Evolutionary conservation across 2,888 invertebrate species (phyloP).

Genomic region (Heliconius aoede): DNA sequence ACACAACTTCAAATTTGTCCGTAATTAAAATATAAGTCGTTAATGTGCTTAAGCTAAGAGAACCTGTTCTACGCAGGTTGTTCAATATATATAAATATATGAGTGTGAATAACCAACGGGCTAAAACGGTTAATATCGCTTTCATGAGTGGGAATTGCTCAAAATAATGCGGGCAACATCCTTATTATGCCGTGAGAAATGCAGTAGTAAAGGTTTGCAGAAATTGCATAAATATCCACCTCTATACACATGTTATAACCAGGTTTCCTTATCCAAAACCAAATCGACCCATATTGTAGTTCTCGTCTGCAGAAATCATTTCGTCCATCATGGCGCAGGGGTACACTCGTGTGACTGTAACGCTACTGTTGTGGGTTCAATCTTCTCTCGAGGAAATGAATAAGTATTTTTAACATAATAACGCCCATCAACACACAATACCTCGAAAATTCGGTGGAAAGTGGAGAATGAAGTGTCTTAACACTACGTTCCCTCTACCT

Average conservation of each 20-base stretch:
- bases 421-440: no score
- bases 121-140: conserved; percentile 35
- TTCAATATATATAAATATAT: conserved; percentile 23
- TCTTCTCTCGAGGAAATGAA: no score
- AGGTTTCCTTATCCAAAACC: background rate
- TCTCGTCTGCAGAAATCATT: no score
- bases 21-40: background rate
- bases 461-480: no score
- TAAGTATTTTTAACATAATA: no score
- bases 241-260: background rate
- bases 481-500: no score
- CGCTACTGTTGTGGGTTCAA: no score
- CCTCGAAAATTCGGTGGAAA: no score
- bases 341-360: no score
- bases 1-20: background rate
- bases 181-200: conserved; percentile 37
- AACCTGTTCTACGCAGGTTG: conserved; percentile 14
- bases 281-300: background rate
- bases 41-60: background rate
- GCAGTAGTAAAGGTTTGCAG: conserved; percentile 28
- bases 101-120: conserved; percentile 15
- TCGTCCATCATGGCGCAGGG: no score
- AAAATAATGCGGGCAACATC: conserved; percentile 41
- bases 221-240: conserved; percentile 13
- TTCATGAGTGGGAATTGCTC: conserved; percentile 34